Percentiles rank a stretch among this genome's conserved stretches.
phyloP scores from a whole-genome alignment of 2,113 vertebrate species.

The Coryphaenoides rupestris region DNA sequence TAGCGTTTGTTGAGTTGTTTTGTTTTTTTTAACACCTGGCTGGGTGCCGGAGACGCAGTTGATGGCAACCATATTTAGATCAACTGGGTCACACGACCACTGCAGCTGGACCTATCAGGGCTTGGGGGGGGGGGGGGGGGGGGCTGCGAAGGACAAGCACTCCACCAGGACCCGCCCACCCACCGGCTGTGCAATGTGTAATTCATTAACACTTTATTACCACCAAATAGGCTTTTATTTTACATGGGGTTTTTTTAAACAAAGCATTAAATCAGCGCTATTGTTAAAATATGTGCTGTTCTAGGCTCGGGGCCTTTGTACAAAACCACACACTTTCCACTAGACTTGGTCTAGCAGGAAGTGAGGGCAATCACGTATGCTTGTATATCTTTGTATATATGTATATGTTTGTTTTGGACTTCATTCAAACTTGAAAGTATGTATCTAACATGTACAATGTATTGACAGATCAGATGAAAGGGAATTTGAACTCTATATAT shows the following conservation, averaged over 20 bases:
- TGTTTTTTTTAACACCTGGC: constrained; percentile 57
- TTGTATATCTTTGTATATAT: constrained; percentile 62
- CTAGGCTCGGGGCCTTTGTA: constrained; percentile 25
- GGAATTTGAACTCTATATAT: constrained; percentile 40
- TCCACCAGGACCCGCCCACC: neutral
- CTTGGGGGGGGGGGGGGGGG: too few species aligned
- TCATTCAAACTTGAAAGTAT: constrained; percentile 69
- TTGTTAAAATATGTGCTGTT: neutral
- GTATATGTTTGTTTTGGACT: constrained; percentile 59
- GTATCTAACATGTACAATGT: constrained; percentile 57
- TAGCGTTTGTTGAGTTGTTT: constrained; percentile 45
- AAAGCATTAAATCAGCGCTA: neutral
- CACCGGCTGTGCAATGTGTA: too few species aligned
- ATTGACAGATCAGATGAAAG: constrained; percentile 53
- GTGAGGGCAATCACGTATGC: constrained; percentile 48
- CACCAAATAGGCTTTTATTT: neutral
- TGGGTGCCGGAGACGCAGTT: constrained; percentile 11
- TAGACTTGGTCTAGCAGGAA: constrained; percentile 57
- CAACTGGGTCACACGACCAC: neutral
- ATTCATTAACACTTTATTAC: neutral
- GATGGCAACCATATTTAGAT: neutral
- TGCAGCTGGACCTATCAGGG: neutral
- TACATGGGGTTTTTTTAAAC: neutral
- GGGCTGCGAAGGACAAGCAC: neutral
- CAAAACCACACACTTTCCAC: constrained; percentile 38